phyloP scores from a whole-genome alignment of 2,888 invertebrate species.

The Clunio marinus region DNA sequence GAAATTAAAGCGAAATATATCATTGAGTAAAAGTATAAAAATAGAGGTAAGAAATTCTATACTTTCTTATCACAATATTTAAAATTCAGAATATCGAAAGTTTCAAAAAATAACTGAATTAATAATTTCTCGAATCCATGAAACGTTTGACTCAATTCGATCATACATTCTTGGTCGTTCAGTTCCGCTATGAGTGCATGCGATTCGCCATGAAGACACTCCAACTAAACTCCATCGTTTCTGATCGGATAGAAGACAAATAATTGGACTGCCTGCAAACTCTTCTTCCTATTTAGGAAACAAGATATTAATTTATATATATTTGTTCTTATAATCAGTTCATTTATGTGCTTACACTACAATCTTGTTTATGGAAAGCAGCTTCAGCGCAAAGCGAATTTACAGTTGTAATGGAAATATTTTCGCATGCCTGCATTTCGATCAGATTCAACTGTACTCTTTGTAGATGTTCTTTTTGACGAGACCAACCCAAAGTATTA shows the following conservation, averaged over 20 bases:
- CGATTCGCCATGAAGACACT: conserved; percentile 80
- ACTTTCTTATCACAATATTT: too few relatives aligned
- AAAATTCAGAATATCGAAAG: too few relatives aligned
- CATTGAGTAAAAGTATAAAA: too few relatives aligned
- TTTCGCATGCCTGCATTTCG: conserved; percentile 77
- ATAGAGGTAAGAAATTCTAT: too few relatives aligned
- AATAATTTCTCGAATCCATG: conserved; percentile 79
- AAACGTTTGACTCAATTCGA: conserved; percentile 73
- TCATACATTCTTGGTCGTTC: conserved; percentile 80
- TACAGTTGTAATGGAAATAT: conserved; percentile 76
- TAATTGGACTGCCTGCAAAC: conserved; percentile 80
- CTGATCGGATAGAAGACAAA: conserved; percentile 68
- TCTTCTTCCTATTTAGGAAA: conserved; percentile 69
- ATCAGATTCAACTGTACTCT: conserved; percentile 71
- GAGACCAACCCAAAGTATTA: conserved; percentile 81
- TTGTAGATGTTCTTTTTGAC: conserved; percentile 76
- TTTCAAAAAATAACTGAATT: conserved; percentile 49
- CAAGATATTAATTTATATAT: conserved; percentile 8
- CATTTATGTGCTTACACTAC: conserved; percentile 63
- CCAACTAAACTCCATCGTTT: conserved; percentile 76
- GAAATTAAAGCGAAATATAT: too few relatives aligned
- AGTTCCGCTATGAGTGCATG: conserved; percentile 71
- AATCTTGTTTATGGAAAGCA: conserved; percentile 72
- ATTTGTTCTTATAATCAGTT: background rate
- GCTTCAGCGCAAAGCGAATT: conserved; percentile 82